A percentile compares a stretch with the other conserved stretches of the same genome.
Evolutionary conservation across 2,888 invertebrate species (phyloP).

Genomic region (Alentia gelatinosa): DNA sequence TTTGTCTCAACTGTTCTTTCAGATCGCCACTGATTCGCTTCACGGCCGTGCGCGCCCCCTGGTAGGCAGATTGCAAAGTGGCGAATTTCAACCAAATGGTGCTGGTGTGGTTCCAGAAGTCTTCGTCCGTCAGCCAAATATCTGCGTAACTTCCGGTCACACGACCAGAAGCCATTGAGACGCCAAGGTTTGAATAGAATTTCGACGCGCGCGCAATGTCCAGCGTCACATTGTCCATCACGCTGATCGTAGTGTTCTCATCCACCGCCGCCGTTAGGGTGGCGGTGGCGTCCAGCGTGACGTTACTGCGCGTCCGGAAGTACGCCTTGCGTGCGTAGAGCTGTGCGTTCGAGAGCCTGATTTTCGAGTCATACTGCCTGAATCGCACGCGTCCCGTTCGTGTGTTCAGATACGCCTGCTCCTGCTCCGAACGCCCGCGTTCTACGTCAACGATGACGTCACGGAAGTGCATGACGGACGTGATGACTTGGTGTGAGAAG

Average conservation of each 20-base stretch:
- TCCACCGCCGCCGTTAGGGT: neutral
- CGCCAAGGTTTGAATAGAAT: neutral
- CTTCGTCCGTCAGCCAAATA: conserved; percentile 38
- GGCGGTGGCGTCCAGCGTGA: neutral
- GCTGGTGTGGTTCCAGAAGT: conserved; percentile 55
- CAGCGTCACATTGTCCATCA: neutral
- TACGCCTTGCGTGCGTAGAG: neutral
- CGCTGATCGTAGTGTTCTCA: neutral
- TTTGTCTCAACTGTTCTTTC: neutral
- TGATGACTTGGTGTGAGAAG: conserved; percentile 38
- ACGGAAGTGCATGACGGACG: neutral
- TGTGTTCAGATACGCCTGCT: neutral
- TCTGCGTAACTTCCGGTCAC: neutral
- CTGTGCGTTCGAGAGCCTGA: neutral
- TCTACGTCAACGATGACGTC: neutral
- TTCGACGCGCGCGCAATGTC: neutral
- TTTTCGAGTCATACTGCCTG: conserved; percentile 19
- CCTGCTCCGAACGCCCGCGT: neutral
- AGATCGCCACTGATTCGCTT: neutral
- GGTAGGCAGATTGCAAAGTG: neutral
- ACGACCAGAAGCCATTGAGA: neutral
- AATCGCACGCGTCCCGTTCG: neutral
- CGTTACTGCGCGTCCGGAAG: neutral
- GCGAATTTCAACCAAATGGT: conserved; percentile 36
- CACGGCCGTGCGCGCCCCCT: neutral